phyloP scores from a whole-genome alignment of 1,140 invertebrate species.

The Holotrichia oblita region DNA sequence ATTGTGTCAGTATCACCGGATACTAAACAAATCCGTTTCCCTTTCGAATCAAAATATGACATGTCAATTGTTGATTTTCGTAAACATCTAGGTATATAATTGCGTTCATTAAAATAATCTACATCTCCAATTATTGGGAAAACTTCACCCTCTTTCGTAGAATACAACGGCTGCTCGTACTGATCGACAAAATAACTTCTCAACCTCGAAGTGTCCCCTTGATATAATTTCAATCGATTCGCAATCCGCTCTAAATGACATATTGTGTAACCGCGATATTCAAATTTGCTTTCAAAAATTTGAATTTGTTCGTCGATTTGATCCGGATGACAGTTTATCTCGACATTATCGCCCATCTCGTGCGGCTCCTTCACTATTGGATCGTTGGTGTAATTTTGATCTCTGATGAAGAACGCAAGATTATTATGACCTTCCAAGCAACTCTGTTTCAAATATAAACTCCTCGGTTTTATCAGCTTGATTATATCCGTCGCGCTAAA shows the following conservation, averaged over 20 bases:
- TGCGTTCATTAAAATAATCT: not conserved
- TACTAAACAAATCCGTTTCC: not conserved
- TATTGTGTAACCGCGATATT: not conserved
- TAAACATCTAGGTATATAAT: not conserved
- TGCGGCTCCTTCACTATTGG: not conserved
- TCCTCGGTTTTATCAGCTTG: not conserved
- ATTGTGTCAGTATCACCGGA: not conserved
- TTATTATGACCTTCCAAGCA: not conserved
- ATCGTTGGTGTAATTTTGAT: not conserved
- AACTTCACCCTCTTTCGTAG: no score
- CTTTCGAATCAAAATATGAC: not conserved
- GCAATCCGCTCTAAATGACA: not conserved
- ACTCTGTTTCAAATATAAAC: not conserved
- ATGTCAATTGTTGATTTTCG: not conserved
- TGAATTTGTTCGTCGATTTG: not conserved
- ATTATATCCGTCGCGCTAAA: not conserved
- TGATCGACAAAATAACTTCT: not conserved
- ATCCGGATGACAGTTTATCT: not conserved
- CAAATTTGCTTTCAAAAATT: not conserved
- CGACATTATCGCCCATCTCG: not conserved
- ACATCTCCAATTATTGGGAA: not conserved
- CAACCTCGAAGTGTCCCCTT: not conserved
- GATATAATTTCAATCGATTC: not conserved
- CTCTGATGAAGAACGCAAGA: not conserved
- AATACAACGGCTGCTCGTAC: not conserved